These are phyloP conservation scores for Chymomyza fuscimana DNA, from an alignment of 2,888 invertebrate species.

Conservation along the genomic window DNA sequence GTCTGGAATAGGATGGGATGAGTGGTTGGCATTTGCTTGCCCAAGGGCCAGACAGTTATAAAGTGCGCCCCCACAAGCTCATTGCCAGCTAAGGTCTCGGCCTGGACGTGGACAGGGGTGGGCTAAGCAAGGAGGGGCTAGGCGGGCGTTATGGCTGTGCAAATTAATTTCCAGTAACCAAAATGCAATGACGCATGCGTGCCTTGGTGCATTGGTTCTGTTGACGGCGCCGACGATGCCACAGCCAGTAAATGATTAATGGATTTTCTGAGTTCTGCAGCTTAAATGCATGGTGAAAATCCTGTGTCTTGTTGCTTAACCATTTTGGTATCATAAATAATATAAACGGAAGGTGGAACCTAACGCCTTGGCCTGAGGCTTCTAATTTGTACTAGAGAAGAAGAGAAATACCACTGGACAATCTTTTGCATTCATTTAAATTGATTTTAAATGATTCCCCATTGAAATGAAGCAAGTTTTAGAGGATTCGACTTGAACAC, in stretches of 20 bases:
- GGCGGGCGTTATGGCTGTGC: not conserved
- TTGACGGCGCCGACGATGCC: constrained; percentile 19
- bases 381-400: not conserved
- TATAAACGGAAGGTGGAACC: constrained; percentile 51
- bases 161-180: constrained; percentile 11
- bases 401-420: too few species aligned
- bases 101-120: not conserved
- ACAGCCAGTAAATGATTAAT: constrained; percentile 44
- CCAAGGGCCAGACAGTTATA: constrained; percentile 50
- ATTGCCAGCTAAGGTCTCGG: constrained; percentile 34
- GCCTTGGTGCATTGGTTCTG: not conserved
- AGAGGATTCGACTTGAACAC: too few species aligned
- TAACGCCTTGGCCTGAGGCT: constrained; percentile 8
- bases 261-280: constrained; percentile 50
- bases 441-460: not conserved
- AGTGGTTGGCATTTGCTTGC: constrained; percentile 14
- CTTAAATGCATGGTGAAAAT: constrained; percentile 36
- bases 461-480: too few species aligned
- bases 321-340: constrained; percentile 19
- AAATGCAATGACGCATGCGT: constrained; percentile 10
- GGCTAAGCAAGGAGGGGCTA: not conserved
- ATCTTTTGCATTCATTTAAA: not conserved
- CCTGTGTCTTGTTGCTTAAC: not conserved
- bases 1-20: not conserved
- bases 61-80: constrained; percentile 58